Conservation (phyloP, 30 jellyfish, hydroid and myxozoan species). For the Chironex yamaguchii region DNA sequence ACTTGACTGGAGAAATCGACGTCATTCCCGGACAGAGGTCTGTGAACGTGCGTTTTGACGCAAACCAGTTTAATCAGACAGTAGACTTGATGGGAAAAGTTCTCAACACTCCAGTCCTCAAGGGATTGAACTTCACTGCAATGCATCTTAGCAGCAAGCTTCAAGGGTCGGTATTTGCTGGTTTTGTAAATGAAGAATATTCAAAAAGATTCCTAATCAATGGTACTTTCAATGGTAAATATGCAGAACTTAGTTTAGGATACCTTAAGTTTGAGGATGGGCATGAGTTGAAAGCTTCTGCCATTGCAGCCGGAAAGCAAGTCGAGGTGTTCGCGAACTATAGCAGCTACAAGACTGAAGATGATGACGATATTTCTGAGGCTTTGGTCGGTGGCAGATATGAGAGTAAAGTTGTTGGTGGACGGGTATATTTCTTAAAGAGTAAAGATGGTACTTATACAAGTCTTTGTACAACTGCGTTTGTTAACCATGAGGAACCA, state of each 20-base stretch:
- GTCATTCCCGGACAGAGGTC: slow-evolving; percentile 62
- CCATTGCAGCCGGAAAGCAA: slow-evolving; percentile 74
- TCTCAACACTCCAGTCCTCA: slow-evolving; percentile 54
- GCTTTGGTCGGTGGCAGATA: background rate
- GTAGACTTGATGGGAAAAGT: slow-evolving; percentile 76
- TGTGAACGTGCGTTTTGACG: slow-evolving; percentile 71
- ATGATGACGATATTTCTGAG: background rate
- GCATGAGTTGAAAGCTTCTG: slow-evolving; percentile 52
- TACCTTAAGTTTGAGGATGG: slow-evolving; percentile 31
- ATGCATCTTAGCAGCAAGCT: slow-evolving; percentile 62
- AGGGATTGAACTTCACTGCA: slow-evolving; percentile 83
- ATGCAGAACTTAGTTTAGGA: slow-evolving; percentile 25
- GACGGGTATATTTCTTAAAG: background rate
- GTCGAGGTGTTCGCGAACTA: slow-evolving; percentile 60
- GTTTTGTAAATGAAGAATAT: slow-evolving; percentile 45
- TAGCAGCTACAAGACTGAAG: slow-evolving; percentile 34
- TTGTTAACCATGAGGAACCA: background rate
- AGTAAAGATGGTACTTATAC: background rate
- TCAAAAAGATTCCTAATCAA: slow-evolving; percentile 64
- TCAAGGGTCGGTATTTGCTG: slow-evolving; percentile 74
- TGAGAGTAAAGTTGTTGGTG: background rate
- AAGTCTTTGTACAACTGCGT: background rate
- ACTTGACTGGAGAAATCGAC: slow-evolving; percentile 89
- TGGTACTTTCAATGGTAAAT: slow-evolving; percentile 52
- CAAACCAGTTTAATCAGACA: slow-evolving; percentile 87